Evolutionary conservation across 2,113 vertebrate species (phyloP), one percentile per base, ranked within the genome.

Genomic region (Alligator mississippiensis): DNA sequence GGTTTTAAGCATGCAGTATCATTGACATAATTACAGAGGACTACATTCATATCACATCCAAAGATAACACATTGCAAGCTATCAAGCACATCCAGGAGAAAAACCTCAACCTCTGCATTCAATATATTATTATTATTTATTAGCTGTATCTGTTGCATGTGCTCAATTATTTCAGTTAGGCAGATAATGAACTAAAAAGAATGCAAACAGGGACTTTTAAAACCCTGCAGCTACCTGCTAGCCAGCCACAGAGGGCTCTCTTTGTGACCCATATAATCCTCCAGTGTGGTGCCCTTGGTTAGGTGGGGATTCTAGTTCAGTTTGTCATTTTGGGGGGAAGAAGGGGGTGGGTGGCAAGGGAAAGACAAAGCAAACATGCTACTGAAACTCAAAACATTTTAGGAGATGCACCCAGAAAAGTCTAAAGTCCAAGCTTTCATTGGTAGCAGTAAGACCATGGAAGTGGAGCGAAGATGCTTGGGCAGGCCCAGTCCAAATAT

Each of bases 391-490:
- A 60, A 80, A 93, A 66, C 90, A 94, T 88, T 94, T 94, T 24
- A 93, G 76, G 90, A 59, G 72, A 62, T 94, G 96, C 85, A 34
- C 80, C 61, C 83, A 54, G 14, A 77, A 93, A 92, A 96, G 76
- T 93, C 90, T 75, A 86, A 94, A 90, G 83, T 64, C 68, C 77
- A 88, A 82, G 58, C 4, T 92, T 62, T 87, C 89, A 75, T 77
- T 19, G 87, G 89, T 77, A 93, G 59, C 88, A 91, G 81, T 92
- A 75, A 15, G 88, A 94, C 60, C 91, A 89, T 0, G 0, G 87
- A 85, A 70, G 87, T 82, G 75, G 85, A 95, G 94, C 95, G 93
- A 92, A 96, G 95, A 66, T 87, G 77, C 82, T 94, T 96, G 95
- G 92, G 93, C 88, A 95, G 84, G 95, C 74, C 80, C 81, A 93